Conservation (phyloP, 2,797 vertebrate genomes). For the Myotis daubentonii region DNA sequence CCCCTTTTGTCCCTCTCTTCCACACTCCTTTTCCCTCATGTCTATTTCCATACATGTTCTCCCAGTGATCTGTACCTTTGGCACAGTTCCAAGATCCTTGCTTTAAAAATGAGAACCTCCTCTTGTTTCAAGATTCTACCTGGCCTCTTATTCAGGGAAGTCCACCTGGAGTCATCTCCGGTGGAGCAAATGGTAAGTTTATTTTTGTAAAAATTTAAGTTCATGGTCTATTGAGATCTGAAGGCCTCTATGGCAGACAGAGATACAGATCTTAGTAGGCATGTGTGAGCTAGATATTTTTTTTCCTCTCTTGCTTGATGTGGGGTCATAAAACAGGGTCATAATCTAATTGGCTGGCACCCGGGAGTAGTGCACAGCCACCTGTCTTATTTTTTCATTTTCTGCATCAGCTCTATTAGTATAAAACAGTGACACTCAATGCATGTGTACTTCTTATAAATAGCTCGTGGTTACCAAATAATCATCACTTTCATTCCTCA, state of each 20-base stretch:
- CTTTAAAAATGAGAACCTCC: background rate
- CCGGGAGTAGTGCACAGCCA: background rate
- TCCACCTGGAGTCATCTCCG: background rate
- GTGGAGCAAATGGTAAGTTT: background rate
- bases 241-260: background rate
- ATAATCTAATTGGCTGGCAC: background rate
- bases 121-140: background rate
- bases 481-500: conserved; percentile 1
- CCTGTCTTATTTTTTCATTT: background rate
- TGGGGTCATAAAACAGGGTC: background rate
- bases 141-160: background rate
- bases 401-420: background rate
- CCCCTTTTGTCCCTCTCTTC: background rate
- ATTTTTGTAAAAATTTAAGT: conserved; percentile 31
- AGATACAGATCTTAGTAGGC: background rate
- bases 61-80: background rate
- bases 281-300: background rate
- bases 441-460: background rate
- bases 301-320: conserved; percentile 5
- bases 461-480: background rate
- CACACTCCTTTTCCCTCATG: background rate
- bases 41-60: background rate
- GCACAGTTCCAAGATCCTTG: background rate
- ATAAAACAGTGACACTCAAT: background rate
- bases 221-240: background rate